Percentiles rank a stretch among this genome's conserved stretches.
These are phyloP conservation scores for Timema cristinae DNA, from an alignment of 2,888 invertebrate species.

Conservation along the genomic window DNA sequence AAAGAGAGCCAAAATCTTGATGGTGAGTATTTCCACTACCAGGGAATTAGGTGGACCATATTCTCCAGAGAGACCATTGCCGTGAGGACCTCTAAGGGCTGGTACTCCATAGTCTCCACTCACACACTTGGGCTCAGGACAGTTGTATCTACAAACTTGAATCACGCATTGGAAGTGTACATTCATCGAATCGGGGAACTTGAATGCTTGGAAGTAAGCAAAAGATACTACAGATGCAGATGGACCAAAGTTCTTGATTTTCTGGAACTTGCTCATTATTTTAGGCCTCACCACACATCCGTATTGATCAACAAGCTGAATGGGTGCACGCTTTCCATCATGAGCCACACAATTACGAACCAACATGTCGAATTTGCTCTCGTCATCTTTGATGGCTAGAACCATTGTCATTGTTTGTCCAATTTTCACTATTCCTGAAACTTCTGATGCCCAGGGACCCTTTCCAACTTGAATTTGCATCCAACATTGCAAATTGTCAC, in stretches of 20 bases:
- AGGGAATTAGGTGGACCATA: conserved; percentile 50
- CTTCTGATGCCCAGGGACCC: conserved; percentile 96
- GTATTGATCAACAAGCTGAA: conserved; percentile 88
- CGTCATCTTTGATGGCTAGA: conserved; percentile 90
- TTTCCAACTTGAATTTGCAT: conserved; percentile 97
- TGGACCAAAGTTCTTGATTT: conserved; percentile 92
- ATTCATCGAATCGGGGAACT: conserved; percentile 96
- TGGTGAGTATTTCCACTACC: conserved; percentile 22
- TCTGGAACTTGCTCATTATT: conserved; percentile 90
- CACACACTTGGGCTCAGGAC: conserved; percentile 84
- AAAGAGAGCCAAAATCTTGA: conserved; percentile 67
- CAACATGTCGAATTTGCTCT: conserved; percentile 93
- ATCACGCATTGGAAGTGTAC: conserved; percentile 96
- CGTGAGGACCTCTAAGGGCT: conserved; percentile 14
- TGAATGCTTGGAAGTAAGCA: conserved; percentile 95
- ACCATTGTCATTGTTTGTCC: conserved; percentile 98
- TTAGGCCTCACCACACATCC: conserved; percentile 92
- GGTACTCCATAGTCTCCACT: conserved; percentile 64
- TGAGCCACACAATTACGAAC: conserved; percentile 93
- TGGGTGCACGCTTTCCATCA: conserved; percentile 89
- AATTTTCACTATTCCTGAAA: conserved; percentile 91
- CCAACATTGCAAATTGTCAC: conserved; percentile 94
- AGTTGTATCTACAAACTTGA: conserved; percentile 90
- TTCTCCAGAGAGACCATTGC: conserved; percentile 20
- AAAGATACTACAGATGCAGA: conserved; percentile 92